Percentiles rank a stretch among this genome's conserved stretches.
Evolutionary conservation across 1,140 invertebrate species (phyloP).

Genomic region (Diachasmimorpha longicaudata): DNA sequence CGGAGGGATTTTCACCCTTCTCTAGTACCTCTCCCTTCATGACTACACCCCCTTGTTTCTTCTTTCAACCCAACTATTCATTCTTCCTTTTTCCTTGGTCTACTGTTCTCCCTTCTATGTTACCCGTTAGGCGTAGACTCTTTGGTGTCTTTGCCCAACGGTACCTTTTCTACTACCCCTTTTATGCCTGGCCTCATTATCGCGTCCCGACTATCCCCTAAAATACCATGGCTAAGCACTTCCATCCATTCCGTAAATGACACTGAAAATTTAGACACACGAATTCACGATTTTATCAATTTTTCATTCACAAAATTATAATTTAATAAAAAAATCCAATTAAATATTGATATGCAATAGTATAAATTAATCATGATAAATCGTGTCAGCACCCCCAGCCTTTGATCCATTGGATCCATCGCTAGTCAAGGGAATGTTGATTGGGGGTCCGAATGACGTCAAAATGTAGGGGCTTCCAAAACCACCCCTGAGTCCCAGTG

Average conservation of each 20-base stretch:
- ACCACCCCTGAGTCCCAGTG: no score
- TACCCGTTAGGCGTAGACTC: constrained; percentile 26
- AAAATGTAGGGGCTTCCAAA: no score
- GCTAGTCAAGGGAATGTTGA: no score
- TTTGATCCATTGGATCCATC: no score
- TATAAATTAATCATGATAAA: no score
- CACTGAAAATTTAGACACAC: constrained; percentile 38
- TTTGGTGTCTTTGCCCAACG: constrained; percentile 55
- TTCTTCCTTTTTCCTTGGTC: constrained; percentile 23
- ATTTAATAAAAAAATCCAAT: no score
- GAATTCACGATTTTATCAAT: neutral
- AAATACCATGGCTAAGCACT: constrained; percentile 57
- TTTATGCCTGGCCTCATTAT: constrained; percentile 60
- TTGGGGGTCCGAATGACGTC: no score
- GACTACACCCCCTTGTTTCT: constrained; percentile 24
- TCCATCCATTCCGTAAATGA: constrained; percentile 12
- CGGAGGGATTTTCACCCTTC: constrained; percentile 27
- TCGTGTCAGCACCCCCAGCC: no score
- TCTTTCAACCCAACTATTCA: constrained; percentile 24
- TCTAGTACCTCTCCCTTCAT: constrained; percentile 15
- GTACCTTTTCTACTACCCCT: constrained; percentile 30
- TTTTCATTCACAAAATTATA: neutral
- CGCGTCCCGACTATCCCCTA: constrained; percentile 56
- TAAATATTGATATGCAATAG: no score
- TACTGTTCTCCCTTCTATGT: constrained; percentile 18